phyloP scores from a whole-genome alignment of 1,140 invertebrate genomes.

The Varroa destructor region DNA sequence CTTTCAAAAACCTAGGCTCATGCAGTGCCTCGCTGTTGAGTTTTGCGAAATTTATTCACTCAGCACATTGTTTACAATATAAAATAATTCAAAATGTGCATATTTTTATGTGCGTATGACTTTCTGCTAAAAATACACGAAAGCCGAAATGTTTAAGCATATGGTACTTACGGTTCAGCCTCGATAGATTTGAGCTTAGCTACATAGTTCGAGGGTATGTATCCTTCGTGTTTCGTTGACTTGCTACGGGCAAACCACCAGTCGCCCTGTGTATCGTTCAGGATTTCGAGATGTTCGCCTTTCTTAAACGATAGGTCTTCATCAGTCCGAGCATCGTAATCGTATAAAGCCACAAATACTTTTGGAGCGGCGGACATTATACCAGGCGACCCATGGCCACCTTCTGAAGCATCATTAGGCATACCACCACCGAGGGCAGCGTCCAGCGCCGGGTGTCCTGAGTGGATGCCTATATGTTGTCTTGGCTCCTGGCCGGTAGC shows the following conservation, averaged over 20 bases:
- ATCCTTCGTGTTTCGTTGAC: slow-evolving; percentile 84
- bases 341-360: slow-evolving; percentile 92
- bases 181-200: slow-evolving; percentile 97
- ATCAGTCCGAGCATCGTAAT: slow-evolving; percentile 96
- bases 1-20: too few species aligned
- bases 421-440: neutral
- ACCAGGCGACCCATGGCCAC: slow-evolving; percentile 27
- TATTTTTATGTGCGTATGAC: too few species aligned
- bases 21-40: too few species aligned
- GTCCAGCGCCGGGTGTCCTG: too few species aligned
- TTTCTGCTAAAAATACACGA: neutral
- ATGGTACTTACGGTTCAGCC: slow-evolving; percentile 84
- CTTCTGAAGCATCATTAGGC: neutral
- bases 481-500: slow-evolving; percentile 2
- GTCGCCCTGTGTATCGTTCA: slow-evolving; percentile 95
- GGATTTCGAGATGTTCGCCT: slow-evolving; percentile 91
- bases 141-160: too few species aligned
- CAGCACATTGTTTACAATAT: too few species aligned
- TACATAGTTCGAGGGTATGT: slow-evolving; percentile 99
- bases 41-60: too few species aligned
- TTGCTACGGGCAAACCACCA: slow-evolving; percentile 97
- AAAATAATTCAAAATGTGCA: too few species aligned
- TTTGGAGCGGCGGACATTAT: slow-evolving; percentile 37
- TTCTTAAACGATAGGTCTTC: slow-evolving; percentile 96
- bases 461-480: slow-evolving; percentile 3